These are phyloP conservation scores for Melanotaenia trifasciata DNA, from an alignment of 2,797 vertebrate genomes.

Conservation along the genomic window DNA sequence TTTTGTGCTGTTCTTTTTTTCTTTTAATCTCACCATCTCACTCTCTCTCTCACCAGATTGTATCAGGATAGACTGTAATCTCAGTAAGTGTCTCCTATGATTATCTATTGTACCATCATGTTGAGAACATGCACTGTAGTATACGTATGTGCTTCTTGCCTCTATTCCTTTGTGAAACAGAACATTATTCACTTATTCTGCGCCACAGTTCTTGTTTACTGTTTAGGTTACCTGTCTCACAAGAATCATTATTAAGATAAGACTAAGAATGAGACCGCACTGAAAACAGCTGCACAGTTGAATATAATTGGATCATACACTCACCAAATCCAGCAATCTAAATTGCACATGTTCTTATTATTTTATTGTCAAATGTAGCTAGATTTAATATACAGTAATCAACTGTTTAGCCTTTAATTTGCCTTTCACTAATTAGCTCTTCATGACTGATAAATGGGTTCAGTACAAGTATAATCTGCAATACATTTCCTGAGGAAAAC, in stretches of 20 bases:
- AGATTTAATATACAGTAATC: conserved; percentile 32
- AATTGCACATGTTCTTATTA: conserved; percentile 41
- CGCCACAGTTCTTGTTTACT: conserved; percentile 37
- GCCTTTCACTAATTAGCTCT: conserved; percentile 41
- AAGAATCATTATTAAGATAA: conserved; percentile 49
- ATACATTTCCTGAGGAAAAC: conserved; percentile 23
- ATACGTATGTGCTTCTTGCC: conserved; percentile 50
- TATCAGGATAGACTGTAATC: conserved; percentile 98
- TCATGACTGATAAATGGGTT: conserved; percentile 44
- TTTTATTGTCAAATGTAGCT: conserved; percentile 33
- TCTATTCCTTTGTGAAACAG: conserved; percentile 48
- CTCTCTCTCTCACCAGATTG: conserved; percentile 96
- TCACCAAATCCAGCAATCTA: conserved; percentile 33
- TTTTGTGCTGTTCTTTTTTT: conserved; percentile 74
- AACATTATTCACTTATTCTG: conserved; percentile 44
- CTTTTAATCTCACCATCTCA: conserved; percentile 90
- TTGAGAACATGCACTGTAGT: conserved; percentile 67
- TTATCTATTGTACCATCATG: conserved; percentile 78
- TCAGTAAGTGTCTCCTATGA: conserved; percentile 93
- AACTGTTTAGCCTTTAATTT: conserved; percentile 37
- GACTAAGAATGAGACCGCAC: conserved; percentile 20
- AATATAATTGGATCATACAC: conserved; percentile 40
- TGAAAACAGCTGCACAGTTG: conserved; percentile 12
- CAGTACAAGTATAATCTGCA: conserved; percentile 49
- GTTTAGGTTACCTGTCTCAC: conserved; percentile 34